A percentile compares a stretch with the other conserved stretches of the same genome.
phyloP scores from a whole-genome alignment of 2,797 vertebrate species.

The Phaenicophaeus curvirostris region DNA sequence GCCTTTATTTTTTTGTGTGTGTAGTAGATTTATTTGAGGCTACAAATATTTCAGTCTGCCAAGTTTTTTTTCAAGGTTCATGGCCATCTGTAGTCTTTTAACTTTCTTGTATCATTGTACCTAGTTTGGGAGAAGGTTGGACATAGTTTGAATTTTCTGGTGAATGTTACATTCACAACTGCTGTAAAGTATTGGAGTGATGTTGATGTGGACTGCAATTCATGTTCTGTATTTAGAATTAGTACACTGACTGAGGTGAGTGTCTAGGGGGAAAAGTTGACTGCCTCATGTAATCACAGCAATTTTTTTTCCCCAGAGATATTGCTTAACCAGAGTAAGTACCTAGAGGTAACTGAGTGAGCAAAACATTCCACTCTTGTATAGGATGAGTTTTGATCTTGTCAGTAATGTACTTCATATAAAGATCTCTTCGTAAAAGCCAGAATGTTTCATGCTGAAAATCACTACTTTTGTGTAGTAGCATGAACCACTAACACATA shows the following conservation, averaged over 20 bases:
- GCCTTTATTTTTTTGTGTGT: neutral
- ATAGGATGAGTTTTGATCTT: neutral
- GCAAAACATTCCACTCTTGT: neutral
- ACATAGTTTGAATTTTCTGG: neutral
- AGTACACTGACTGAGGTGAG: neutral
- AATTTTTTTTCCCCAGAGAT: neutral
- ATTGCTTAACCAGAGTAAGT: neutral
- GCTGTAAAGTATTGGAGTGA: neutral
- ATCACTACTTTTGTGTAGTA: neutral
- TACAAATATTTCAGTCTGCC: neutral
- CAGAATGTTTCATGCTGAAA: neutral
- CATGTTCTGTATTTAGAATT: neutral
- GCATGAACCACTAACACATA: neutral
- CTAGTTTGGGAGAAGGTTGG: neutral
- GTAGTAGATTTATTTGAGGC: neutral
- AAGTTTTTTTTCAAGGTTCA: neutral
- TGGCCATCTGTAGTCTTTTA: neutral
- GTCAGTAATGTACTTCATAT: neutral
- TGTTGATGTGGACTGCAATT: neutral
- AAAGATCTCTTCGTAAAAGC: neutral
- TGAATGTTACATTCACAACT: neutral
- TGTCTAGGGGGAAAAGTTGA: neutral
- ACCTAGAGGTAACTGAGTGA: neutral
- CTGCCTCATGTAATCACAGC: neutral
- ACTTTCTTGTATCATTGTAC: neutral